Evolutionary conservation across 2,113 vertebrate species (phyloP).

Genomic region (Pollachius pollachius): DNA sequence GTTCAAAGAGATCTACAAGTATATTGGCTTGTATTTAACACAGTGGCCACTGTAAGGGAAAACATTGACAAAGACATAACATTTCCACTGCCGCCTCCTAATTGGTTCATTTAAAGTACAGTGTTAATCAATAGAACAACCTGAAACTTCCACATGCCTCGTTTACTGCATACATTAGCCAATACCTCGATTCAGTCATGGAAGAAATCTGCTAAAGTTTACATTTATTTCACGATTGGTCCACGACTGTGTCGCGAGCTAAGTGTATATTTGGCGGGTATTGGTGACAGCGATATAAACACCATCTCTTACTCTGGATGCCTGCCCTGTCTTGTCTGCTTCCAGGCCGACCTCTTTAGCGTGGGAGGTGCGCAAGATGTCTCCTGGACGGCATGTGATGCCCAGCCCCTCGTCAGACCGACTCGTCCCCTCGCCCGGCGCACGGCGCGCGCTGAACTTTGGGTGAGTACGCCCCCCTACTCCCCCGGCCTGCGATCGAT

Average conservation of each 20-base stretch:
- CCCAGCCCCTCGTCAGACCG: constrained; percentile 90
- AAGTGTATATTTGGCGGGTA: too few relatives aligned
- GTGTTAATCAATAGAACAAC: constrained; percentile 52
- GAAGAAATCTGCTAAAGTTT: too few relatives aligned
- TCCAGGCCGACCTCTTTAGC: constrained; percentile 93
- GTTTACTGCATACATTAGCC: constrained; percentile 32
- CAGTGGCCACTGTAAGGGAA: constrained; percentile 59
- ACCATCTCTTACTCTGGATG: neutral
- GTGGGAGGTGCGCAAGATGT: constrained; percentile 99
- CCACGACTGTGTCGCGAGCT: too few relatives aligned
- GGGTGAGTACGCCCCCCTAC: constrained; percentile 70
- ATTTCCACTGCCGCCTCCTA: constrained; percentile 41
- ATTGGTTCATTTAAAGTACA: constrained; percentile 41
- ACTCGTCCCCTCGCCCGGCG: constrained; percentile 84
- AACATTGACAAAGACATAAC: constrained; percentile 66
- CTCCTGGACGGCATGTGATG: constrained; percentile 93
- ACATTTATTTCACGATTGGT: too few relatives aligned
- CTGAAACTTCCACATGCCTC: constrained; percentile 36
- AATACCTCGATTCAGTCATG: too few relatives aligned
- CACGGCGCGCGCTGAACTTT: constrained; percentile 89
- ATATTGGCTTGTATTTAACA: constrained; percentile 70
- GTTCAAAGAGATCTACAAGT: constrained; percentile 62
- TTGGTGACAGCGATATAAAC: too few relatives aligned
- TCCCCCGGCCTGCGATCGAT: too few relatives aligned
- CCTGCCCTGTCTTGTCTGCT: neutral